phyloP scores from a whole-genome alignment of 2,797 vertebrate genomes.

The Poeciliopsis gracilis region DNA sequence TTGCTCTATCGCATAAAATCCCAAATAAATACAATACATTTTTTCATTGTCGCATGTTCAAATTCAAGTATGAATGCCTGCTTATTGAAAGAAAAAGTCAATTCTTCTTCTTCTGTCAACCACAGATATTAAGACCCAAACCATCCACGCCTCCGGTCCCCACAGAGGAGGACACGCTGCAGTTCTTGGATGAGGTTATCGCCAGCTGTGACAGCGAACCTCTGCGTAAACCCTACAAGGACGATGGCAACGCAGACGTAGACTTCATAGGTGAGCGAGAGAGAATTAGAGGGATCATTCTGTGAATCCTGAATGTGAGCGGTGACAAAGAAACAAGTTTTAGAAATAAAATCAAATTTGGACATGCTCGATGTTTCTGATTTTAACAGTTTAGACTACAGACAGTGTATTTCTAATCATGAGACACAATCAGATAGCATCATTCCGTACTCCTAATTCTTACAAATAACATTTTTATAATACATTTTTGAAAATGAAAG shows the following conservation, averaged over 20 bases:
- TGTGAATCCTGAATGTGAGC: background rate
- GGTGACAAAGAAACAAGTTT: background rate
- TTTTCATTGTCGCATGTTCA: background rate
- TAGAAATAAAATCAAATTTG: background rate
- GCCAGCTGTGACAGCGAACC: constrained; percentile 89
- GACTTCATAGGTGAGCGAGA: constrained; percentile 89
- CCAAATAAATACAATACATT: background rate
- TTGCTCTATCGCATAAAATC: background rate
- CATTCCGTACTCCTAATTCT: background rate
- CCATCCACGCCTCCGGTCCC: constrained; percentile 76
- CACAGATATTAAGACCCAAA: constrained; percentile 63
- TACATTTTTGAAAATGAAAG: background rate
- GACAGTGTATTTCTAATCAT: too few species aligned
- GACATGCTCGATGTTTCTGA: background rate
- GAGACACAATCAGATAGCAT: background rate
- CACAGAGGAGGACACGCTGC: constrained; percentile 88
- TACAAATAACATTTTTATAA: background rate
- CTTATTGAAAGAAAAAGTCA: background rate
- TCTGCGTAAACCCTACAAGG: constrained; percentile 71
- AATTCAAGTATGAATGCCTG: too few species aligned
- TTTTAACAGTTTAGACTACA: background rate
- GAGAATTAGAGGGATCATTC: background rate
- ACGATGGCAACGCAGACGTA: constrained; percentile 87
- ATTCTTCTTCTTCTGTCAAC: background rate
- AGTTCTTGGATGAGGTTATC: constrained; percentile 92